Evolutionary conservation across 2,888 invertebrate species (phyloP).

Genomic region (Molanna angustata): DNA sequence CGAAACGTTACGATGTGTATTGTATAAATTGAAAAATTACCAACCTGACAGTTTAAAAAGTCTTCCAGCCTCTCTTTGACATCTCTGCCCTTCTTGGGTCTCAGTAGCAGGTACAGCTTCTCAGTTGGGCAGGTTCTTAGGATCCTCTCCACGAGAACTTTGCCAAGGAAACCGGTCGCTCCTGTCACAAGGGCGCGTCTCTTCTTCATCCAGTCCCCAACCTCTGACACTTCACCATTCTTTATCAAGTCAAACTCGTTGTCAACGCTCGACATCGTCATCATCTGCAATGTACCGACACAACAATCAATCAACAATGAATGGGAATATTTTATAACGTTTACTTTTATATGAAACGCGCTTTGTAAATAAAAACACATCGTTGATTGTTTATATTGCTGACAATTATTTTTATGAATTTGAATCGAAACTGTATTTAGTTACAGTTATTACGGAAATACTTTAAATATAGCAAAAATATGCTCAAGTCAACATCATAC

Average conservation of each 20-base stretch:
- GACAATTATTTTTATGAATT: no score
- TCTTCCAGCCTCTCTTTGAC: constrained; percentile 61
- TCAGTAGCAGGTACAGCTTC: constrained; percentile 66
- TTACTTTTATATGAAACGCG: no score
- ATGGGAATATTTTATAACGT: no score
- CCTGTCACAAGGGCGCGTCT: constrained; percentile 75
- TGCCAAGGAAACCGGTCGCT: constrained; percentile 82
- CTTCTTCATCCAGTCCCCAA: constrained; percentile 42
- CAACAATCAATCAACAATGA: no score
- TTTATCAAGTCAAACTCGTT: constrained; percentile 10
- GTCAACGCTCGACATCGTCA: background rate
- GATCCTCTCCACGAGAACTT: constrained; percentile 76
- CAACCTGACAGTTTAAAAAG: constrained; percentile 52
- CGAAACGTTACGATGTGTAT: no score
- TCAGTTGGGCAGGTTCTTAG: constrained; percentile 68
- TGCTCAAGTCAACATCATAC: no score
- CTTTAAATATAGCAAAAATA: no score
- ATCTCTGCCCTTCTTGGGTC: constrained; percentile 68
- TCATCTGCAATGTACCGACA: no score
- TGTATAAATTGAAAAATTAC: constrained; percentile 34
- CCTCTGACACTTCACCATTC: constrained; percentile 15
- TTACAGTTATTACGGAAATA: no score
- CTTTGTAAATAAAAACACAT: no score
- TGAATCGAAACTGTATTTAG: no score
- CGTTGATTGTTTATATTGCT: no score